Base-by-base conservation (phyloP, 2,888 invertebrate species). In the Drosophila mercatorum region DNA sequence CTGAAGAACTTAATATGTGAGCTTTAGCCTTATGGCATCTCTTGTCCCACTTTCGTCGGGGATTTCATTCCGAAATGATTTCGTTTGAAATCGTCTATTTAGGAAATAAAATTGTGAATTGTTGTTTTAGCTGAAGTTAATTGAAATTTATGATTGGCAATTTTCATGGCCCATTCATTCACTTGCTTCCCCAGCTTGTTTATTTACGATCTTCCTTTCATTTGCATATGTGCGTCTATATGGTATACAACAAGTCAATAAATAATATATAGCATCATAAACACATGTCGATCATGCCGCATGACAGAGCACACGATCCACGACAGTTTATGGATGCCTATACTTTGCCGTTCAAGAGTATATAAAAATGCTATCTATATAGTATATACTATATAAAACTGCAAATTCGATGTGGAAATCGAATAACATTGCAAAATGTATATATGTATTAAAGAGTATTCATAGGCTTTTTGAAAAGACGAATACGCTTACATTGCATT, bases 271-370 rank as follows among this genome's bases (percentile, higher is more conserved):
- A 28, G 60, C 49, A 36, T 17, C 61, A 68, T 72, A 75, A 75
- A 75, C 72, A 76, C 56, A 72, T 75, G 75, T 75, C 75, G 61
- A 76, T 76, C 72, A 63, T 59, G 60, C 64, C 46, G 63, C 67
- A 72, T 59, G 72, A 58, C 58, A 75, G 49, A 34, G 68, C 68
- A 49, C 55, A 55, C 53, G 36, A 52, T 58, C 31, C 38, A 44
- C 62, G 51, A 61, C 49, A 62, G 44, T 55, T 70, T 47, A 65
- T 73, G 34, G 40, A 26, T 51, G 40, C n/a, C 11, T 47, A 12
- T 47, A 55, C 49, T 46, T 36, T n/a, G 36, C 6, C 34, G 41
- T 52, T 26, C 2, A 22, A 14, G 52, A 22, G 7, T 12, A 4
- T 41, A 7, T n/a, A 40, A n/a, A n/a, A 44, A 40, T 34, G 34